Evolutionary conservation across 2,797 vertebrate genomes (phyloP), one percentile per base, ranked within the genome.

Genomic region (Sebastes matsubarae): DNA sequence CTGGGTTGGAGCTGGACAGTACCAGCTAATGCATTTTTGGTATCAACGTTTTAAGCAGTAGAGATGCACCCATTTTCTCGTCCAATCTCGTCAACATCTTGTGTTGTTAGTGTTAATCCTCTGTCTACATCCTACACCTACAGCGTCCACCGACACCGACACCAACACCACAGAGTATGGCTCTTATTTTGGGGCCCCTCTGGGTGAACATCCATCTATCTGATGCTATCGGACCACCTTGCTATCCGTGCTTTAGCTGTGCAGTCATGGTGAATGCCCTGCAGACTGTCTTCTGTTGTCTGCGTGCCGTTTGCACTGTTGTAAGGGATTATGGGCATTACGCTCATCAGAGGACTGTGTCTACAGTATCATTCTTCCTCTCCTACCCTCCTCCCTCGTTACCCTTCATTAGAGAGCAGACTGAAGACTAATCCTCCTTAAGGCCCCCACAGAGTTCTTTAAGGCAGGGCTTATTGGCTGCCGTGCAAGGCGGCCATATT

Each of bases 321-420:
- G 72, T 75, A 42, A 87, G 68, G 80, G 90, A 89, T 93, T 90
- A 86, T 88, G 87, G 65, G 83, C 81, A 79, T 89, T 87, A 87
- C 30, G 34, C 69, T 88, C 63, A 79, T 88, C 77, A 80, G 65
- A 75, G 61, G 42, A 60, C 72, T 68, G 34, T 74, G 64, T 88
- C 72, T 87, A 27, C 76, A 74, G 63, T 75, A 73, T 87, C 81
- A 59, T 87, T 82, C 74, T 77, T 72, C 60, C 34, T 75, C 79
- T 71, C 30, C 58, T 52, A 3, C 58, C 64, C 32, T 68, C 9
- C 24, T 83, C 30, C 32, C 66, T 85, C 66, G 83, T 85, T 87
- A 86, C 61, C 70, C 73, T 75, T 87, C 76, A 89, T 92, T 90
- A 91, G 89, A 87, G 61, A 81, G 82, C 88, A 90, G 85, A 85